These are phyloP conservation scores for Lasiommata megera DNA, from an alignment of 2,888 invertebrate species.

Conservation along the genomic window DNA sequence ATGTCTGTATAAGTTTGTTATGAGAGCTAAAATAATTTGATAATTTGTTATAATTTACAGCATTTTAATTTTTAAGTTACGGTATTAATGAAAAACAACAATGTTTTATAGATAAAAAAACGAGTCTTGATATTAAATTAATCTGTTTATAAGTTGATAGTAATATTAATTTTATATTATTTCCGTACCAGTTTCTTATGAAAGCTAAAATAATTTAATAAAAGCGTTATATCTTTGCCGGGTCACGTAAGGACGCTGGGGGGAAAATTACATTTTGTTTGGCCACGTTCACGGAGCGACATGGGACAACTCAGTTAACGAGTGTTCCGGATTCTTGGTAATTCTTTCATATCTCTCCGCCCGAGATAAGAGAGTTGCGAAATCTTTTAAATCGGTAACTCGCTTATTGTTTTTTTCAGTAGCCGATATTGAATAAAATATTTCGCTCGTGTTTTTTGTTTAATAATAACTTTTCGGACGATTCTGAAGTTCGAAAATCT, in stretches of 20 bases:
- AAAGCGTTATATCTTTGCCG: slow-evolving; percentile 76
- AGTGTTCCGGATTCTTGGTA: slow-evolving; percentile 70
- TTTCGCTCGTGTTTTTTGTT: slow-evolving; percentile 19
- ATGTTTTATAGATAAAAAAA: too few species aligned
- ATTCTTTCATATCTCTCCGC: slow-evolving; percentile 68
- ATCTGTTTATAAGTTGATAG: slow-evolving; percentile 7
- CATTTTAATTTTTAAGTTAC: too few species aligned
- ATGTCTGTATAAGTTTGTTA: too few species aligned
- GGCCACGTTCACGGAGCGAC: slow-evolving; percentile 67
- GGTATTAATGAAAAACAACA: too few species aligned
- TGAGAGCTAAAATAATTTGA: too few species aligned
- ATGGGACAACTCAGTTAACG: slow-evolving; percentile 77
- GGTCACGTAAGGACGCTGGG: slow-evolving; percentile 78
- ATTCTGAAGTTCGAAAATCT: background rate
- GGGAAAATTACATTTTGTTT: slow-evolving; percentile 79
- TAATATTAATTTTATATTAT: slow-evolving; percentile 60
- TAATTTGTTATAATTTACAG: too few species aligned
- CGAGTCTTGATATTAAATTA: too few species aligned
- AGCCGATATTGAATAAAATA: slow-evolving; percentile 32
- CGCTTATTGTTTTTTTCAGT: slow-evolving; percentile 36
- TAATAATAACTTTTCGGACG: slow-evolving; percentile 4
- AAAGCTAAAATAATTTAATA: slow-evolving; percentile 78
- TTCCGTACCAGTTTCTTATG: slow-evolving; percentile 63
- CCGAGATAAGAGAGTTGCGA: slow-evolving; percentile 37
- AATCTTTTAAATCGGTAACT: slow-evolving; percentile 38